Evolutionary conservation across 2,113 vertebrate genomes (phyloP).

Genomic region (Trichechus manatus): DNA sequence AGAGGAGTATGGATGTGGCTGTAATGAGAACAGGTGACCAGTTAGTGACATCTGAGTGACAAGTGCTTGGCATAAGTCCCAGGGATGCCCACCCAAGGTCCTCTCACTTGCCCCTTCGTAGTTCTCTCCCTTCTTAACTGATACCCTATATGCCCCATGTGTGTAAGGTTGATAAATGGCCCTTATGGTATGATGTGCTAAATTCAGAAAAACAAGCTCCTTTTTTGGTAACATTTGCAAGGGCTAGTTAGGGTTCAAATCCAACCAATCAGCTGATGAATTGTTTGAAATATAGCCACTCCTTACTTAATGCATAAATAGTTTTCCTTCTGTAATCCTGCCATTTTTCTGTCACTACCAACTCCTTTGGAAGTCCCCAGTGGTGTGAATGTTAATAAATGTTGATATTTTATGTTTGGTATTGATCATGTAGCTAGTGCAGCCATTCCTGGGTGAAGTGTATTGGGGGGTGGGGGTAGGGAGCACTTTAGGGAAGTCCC

Average conservation of each 20-base stretch:
- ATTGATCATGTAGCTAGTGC: neutral
- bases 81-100: neutral
- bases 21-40: neutral
- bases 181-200: neutral
- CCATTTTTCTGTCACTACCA: neutral
- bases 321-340: neutral
- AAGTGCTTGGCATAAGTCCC: neutral
- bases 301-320: neutral
- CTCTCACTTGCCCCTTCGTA: neutral
- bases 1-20: neutral
- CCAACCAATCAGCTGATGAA: neutral
- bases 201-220: neutral
- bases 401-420: conserved; percentile 6
- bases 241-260: neutral
- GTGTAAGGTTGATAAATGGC: neutral
- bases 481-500: neutral
- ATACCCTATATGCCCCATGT: neutral
- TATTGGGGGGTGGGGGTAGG: neutral
- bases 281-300: neutral
- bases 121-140: neutral
- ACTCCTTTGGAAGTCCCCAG: neutral
- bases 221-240: neutral
- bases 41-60: neutral
- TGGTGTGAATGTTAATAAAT: neutral
- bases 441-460: neutral